These are phyloP conservation scores for Psilopsiagon aurifrons DNA, from an alignment of 2,113 vertebrate genomes.

Conservation along the genomic window DNA sequence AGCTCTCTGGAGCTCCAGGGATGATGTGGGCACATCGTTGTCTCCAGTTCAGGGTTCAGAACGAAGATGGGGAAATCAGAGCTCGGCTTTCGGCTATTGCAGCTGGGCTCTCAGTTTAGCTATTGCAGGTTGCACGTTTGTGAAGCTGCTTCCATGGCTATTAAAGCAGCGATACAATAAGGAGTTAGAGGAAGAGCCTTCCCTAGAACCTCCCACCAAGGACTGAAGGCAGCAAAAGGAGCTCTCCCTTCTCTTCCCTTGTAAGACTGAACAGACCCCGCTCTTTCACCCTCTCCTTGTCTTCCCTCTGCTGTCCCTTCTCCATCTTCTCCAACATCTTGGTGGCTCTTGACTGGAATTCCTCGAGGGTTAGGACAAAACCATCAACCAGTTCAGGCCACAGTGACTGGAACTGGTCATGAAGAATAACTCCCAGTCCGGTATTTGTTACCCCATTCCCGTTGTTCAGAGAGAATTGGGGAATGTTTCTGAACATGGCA, in stretches of 20 bases:
- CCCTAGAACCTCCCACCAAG: background rate
- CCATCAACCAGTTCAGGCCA: background rate
- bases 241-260: background rate
- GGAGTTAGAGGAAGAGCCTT: background rate
- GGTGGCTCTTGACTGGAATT: background rate
- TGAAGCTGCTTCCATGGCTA: background rate
- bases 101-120: background rate
- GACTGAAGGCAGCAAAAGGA: background rate
- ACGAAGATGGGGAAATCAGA: background rate
- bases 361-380: background rate
- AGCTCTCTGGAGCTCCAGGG: background rate
- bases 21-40: background rate
- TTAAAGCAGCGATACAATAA: background rate
- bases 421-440: background rate
- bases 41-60: background rate
- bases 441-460: background rate
- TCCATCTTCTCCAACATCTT: background rate
- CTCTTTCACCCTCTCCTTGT: background rate
- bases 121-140: background rate
- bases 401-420: background rate
- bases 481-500: background rate
- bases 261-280: background rate
- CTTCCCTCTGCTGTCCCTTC: background rate
- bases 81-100: background rate
- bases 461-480: background rate